Evolutionary conservation across 2,797 vertebrate species (phyloP).

Genomic region (Acridotheres tristis): DNA sequence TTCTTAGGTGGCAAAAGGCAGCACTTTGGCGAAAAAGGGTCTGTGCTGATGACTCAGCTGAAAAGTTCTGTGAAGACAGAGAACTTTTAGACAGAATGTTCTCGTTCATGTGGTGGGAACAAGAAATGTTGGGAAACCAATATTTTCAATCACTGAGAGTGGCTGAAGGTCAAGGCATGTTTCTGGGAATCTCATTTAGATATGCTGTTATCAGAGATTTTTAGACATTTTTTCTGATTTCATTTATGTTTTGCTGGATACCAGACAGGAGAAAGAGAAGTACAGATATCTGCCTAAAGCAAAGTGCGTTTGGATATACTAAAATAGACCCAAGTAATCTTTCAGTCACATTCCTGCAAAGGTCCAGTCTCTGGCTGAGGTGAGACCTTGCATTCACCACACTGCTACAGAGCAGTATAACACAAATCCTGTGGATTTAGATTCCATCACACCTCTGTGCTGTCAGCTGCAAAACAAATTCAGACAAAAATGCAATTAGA

Average conservation of each 20-base stretch:
- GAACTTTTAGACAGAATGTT: not conserved
- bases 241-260: constrained; percentile 4
- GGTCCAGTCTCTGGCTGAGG: not conserved
- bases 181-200: constrained; percentile 23
- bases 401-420: not conserved
- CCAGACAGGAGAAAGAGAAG: not conserved
- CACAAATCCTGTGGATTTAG: not conserved
- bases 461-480: not conserved
- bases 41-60: not conserved
- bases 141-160: not conserved
- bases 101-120: accelerated
- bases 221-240: constrained; percentile 10
- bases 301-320: not conserved
- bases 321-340: not conserved
- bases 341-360: not conserved
- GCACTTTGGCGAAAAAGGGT: not conserved
- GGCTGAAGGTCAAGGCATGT: constrained; percentile 9
- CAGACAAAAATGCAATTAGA: not conserved
- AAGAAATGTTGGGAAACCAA: not conserved
- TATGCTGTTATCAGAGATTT: not conserved
- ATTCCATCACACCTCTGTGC: not conserved
- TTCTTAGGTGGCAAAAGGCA: constrained; percentile 4
- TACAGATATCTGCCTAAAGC: not conserved
- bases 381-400: not conserved
- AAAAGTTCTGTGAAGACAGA: not conserved